Conservation (phyloP, 2,888 invertebrate genomes). For the Cheilosia pagana region DNA sequence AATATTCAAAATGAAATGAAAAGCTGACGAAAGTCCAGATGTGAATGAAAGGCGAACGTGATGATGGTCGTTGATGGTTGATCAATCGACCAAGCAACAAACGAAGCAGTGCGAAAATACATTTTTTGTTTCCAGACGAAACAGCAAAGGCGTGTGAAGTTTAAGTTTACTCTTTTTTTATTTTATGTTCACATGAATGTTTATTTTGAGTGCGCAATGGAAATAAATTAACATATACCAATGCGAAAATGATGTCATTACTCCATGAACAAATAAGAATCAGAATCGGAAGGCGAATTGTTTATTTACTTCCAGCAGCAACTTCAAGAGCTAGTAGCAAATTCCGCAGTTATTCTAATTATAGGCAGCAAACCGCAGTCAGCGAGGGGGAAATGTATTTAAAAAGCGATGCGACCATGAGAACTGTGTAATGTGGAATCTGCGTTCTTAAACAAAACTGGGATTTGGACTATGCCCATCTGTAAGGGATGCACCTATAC, state of each 20-base stretch:
- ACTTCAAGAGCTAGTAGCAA: background rate
- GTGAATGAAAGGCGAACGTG: slow-evolving; percentile 6
- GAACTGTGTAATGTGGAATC: too few relatives aligned
- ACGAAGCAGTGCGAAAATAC: background rate
- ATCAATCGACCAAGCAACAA: slow-evolving; percentile 21
- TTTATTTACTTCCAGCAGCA: slow-evolving; percentile 15
- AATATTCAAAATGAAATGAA: slow-evolving; percentile 5
- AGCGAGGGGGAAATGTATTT: background rate
- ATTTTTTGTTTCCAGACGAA: background rate
- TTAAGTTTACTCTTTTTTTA: background rate
- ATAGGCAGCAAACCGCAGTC: background rate
- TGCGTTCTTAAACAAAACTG: too few relatives aligned
- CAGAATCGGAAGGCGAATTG: background rate
- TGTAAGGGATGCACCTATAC: too few relatives aligned
- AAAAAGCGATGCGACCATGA: background rate
- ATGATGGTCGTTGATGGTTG: background rate
- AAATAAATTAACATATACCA: slow-evolving; percentile 20
- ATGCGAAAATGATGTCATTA: slow-evolving; percentile 46
- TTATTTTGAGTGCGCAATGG: slow-evolving; percentile 41
- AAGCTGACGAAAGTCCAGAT: slow-evolving; percentile 26
- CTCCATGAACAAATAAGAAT: background rate
- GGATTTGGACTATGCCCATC: too few relatives aligned
- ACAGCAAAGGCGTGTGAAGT: slow-evolving; percentile 11
- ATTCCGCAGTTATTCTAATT: slow-evolving; percentile 7
- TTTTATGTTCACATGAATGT: slow-evolving; percentile 10